phyloP scores from a whole-genome alignment of 1,140 invertebrate genomes.

The Drosophila kanapiae region DNA sequence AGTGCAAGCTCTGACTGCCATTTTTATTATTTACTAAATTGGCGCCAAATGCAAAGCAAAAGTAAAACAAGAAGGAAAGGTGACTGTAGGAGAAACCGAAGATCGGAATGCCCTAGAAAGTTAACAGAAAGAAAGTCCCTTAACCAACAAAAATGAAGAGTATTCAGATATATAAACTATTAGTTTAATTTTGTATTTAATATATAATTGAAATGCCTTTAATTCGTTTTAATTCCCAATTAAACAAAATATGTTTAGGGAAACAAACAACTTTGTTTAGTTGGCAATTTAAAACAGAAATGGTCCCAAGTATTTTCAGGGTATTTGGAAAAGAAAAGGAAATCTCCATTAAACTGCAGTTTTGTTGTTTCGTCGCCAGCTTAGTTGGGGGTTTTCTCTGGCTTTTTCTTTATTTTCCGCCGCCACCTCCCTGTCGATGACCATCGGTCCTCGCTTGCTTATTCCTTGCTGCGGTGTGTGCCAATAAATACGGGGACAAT shows the following conservation, averaged over 20 bases:
- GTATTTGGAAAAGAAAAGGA: conserved; percentile 36
- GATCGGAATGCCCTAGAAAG: background rate
- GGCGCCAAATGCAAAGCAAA: conserved; percentile 79
- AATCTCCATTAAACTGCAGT: conserved; percentile 73
- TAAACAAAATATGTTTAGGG: background rate
- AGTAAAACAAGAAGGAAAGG: conserved; percentile 55
- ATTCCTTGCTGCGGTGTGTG: conserved; percentile 57
- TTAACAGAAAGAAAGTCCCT: background rate
- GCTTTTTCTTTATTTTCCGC: conserved; percentile 27
- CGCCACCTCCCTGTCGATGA: background rate
- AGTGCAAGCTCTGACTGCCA: conserved; percentile 73
- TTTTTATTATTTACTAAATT: conserved; percentile 82
- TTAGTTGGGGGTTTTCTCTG: conserved; percentile 45
- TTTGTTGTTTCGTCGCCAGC: conserved; percentile 36
- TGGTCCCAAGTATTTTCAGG: background rate
- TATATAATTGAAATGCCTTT: background rate
- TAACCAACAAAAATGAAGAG: no score
- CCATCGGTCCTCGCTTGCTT: conserved; percentile 14
- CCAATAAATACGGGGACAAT: conserved; percentile 78
- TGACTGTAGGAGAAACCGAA: background rate
- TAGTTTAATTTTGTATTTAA: background rate
- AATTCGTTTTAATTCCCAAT: background rate
- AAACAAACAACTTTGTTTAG: background rate
- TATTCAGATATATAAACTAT: no score
- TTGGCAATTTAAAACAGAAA: background rate